Percentiles rank a stretch among this genome's conserved stretches.
Evolutionary conservation across 1,140 invertebrate species (phyloP).

Genomic region (Diploscapter pachys): DNA sequence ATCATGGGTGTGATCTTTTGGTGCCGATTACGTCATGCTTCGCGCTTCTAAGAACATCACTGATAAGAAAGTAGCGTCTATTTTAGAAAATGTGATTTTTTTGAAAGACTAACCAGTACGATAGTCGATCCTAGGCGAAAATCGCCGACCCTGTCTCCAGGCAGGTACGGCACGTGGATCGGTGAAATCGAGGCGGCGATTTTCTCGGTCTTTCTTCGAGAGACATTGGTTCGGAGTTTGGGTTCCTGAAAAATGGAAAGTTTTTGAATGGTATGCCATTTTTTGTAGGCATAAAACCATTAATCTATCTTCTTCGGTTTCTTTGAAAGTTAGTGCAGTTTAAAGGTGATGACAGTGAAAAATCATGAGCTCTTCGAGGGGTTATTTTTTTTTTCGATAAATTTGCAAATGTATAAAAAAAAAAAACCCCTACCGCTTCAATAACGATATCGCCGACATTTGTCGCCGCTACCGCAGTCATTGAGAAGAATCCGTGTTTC

Average conservation of each 20-base stretch:
- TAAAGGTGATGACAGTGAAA: no score
- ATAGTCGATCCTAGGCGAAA: conserved; percentile 97
- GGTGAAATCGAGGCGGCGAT: conserved; percentile 41
- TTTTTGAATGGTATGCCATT: no score
- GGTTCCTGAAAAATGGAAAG: conserved; percentile 24
- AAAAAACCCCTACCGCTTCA: conserved; percentile 68
- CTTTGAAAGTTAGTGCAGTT: no score
- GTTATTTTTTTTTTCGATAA: no score
- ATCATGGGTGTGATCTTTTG: no score
- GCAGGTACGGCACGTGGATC: conserved; percentile 55
- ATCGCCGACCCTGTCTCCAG: conserved; percentile 84
- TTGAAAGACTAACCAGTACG: conserved; percentile 67
- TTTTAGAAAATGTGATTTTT: neutral
- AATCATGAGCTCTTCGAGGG: no score
- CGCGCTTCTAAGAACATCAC: no score
- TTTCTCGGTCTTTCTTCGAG: conserved; percentile 24
- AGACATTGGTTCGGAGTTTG: conserved; percentile 39
- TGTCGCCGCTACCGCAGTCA: conserved; percentile 93
- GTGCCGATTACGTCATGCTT: no score
- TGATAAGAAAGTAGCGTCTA: no score
- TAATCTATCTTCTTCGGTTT: no score
- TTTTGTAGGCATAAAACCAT: no score
- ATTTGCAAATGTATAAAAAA: no score
- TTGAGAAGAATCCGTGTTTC: conserved; percentile 94
- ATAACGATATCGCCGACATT: conserved; percentile 95